Base-by-base conservation (phyloP, 2,888 invertebrate species). In the Cactoblastis cactorum region DNA sequence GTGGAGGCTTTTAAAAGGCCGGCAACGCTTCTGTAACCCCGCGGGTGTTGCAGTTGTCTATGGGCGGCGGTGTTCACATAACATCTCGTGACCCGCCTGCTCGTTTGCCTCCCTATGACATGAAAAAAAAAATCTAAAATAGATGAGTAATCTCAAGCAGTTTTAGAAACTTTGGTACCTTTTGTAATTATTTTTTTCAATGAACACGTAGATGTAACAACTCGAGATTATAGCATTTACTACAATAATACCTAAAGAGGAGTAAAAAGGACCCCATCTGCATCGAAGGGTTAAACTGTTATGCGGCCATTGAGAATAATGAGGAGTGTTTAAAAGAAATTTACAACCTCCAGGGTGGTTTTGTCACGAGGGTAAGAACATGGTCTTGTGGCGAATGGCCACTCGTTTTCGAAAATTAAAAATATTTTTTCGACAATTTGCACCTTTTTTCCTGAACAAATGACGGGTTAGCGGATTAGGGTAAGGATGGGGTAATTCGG, bases 221-320 rank as follows among this genome's bases (percentile, higher is more conserved):
- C n/a, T n/a, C n/a, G n/a, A 32, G 11, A 33, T 50, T 57, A 43
- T 55, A 8, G 57, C 61, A 57, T 54, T 49, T 0, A 56, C 35
- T 74, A 62, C 53, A 54, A 2, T 28, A 19, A 24, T 32, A 24
- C 19, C 59, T 55, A 62, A 56, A 57, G 15, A 22, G 52, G 62
- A 67, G 65, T 58, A 61, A 58, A 69, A 69, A 59, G 60, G 75
- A 74, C 74, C 84, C 80, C 83, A 80, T 81, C 82, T 83, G 83
- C 71, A 73, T 58, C 70, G 76, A 84, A 82, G 83, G 85, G 84
- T 86, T 81, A 79, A 82, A 79, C 72, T 74, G 81, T 79, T 78
- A 83, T 79, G 80, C 74, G 80, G 80, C 80, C 74, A 80, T 85
- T 82, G 80, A 80, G 71, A 81, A 82, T 84, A 84, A 86, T 81